These are phyloP conservation scores for Ptyas mucosa DNA, from an alignment of 2,113 vertebrate genomes.

Conservation along the genomic window DNA sequence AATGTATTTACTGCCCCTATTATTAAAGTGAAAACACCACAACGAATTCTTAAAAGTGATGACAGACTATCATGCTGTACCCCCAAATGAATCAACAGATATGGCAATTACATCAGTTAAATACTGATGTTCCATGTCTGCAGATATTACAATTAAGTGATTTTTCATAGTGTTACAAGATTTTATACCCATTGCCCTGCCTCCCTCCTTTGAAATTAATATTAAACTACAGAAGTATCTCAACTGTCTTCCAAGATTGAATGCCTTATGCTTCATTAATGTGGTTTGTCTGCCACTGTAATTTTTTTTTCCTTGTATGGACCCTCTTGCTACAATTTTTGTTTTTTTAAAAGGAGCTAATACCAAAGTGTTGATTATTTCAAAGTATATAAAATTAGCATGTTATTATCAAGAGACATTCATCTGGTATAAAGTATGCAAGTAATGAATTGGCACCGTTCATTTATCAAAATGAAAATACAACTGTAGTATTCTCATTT, in stretches of 20 bases:
- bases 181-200: accelerated
- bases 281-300: not conserved
- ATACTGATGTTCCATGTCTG: not conserved
- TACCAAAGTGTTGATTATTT: accelerated
- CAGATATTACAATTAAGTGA: not conserved
- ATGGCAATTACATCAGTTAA: not conserved
- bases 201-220: accelerated
- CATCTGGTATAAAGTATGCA: accelerated
- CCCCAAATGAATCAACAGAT: not conserved
- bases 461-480: not conserved
- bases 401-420: accelerated
- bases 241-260: not conserved
- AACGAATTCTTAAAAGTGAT: not conserved
- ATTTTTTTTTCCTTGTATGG: accelerated
- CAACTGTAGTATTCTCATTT: not conserved
- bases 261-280: not conserved
- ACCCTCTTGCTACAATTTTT: accelerated
- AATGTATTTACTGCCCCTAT: not conserved
- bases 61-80: accelerated
- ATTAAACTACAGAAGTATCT: slow-evolving; percentile 19
- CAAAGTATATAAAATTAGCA: not conserved
- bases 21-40: not conserved
- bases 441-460: accelerated
- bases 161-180: accelerated
- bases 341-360: not conserved